Evolutionary conservation across 1,140 invertebrate species (phyloP), one percentile per base, ranked within the genome.

Genomic region (Drosophila pseudoananassae): DNA sequence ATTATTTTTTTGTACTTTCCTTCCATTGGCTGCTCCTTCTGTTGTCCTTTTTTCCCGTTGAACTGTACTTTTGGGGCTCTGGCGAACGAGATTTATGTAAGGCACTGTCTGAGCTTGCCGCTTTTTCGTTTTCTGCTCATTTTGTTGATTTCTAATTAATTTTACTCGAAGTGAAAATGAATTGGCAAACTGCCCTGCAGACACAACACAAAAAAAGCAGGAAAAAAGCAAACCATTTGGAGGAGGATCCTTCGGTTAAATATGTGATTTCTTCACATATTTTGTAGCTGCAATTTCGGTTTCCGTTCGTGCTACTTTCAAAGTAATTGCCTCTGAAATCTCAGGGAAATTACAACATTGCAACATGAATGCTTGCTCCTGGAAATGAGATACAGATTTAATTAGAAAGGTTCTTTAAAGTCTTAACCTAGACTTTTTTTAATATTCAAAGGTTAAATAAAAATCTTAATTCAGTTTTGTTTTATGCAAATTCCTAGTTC

Each of bases 71-170:
- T 63, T 77, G 20, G 57, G 63, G 63, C 74, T 51, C 63, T 33
- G 63, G 58, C 52, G 46, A 51, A 66, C 31, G 59, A 65, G 78
- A 82, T 82, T 82, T 82, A 82, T 82, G 68, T 82, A 74, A 59
- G 60, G 55, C 25, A 36, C 45, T 63, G 64, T 57, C 52, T 70
- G 59, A 54, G 57, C 57, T 47, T 43, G n/a, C 20, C 10, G 52
- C 47, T 25, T 63, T 69, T 56, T 43, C 54, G 53, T 63, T 66
- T 58, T 50, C 46, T 77, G 78, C 68, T 81, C 78, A 82, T 82
- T 82, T 82, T 82, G 78, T 82, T 82, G 78, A 82, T 82, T 82
- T 77, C 78, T 82, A 82, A 82, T 82, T 82, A 82, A 82, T 82
- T 82, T 77, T 77, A 69, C 73, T 74, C 63, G 78, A 82, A 82